Evolutionary conservation across 2,797 vertebrate species (phyloP), one percentile per base, ranked within the genome.

Genomic region (Siniperca scherzeri): DNA sequence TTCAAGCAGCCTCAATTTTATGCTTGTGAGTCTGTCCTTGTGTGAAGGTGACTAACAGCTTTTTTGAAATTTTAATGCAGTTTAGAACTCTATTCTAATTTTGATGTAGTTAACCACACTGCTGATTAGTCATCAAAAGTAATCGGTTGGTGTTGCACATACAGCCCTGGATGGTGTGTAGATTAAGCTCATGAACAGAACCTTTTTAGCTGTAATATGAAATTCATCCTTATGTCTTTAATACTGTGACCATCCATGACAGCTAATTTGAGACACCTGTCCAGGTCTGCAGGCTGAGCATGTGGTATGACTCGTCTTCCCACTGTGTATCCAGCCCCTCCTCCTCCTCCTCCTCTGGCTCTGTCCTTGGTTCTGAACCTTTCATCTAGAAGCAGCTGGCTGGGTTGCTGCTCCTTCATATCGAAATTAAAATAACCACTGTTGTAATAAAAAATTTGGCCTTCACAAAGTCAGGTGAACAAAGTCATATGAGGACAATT

Each of bases 341-440:
- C 36, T 81, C 68, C 22, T 46, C 36, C 36, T 36, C 36, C 36
- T 81, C 68, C 22, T 46, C 65, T 61, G 61, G 21, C 79, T 82
- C 33, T 46, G 83, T 75, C 74, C 75, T 78, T 84, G 81, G n/a
- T 74, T 62, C 61, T 86, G 57, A 80, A 73, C 40, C 52, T 22
- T 77, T 19, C 21, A 48, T 80, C 7, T 57, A 57, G 53, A 83
- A 77, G 64, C 78, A 78, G 78, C 77, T 80, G 77, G 55, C 75
- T 48, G 19, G 30, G 40, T 62, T 38, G 38, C 66, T 68, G 62
- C 73, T 70, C 40, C 56, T 52, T 40, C 16, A 8, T 69, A 72
- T 77, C 27, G 30, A 5, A 74, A 78, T 78, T 69, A 78, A 78
- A 85, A 75, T 30, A 81, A 52, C 33, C 52, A 53, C 57, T 61